These are phyloP conservation scores for Emydura subglobosa DNA, from an alignment of 2,113 vertebrate species.

Conservation along the genomic window DNA sequence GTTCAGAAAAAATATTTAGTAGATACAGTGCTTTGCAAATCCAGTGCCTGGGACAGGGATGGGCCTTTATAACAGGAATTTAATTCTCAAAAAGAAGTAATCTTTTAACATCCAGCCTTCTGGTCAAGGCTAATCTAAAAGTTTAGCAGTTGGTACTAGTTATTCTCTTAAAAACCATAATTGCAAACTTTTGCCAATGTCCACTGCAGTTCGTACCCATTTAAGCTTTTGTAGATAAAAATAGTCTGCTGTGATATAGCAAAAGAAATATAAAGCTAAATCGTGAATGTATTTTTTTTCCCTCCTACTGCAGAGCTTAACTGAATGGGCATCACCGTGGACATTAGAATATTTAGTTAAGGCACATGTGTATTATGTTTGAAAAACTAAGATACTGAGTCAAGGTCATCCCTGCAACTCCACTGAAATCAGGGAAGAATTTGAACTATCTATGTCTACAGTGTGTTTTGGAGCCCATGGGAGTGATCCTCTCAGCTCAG, in stretches of 20 bases:
- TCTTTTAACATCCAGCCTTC: background rate
- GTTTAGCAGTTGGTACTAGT: background rate
- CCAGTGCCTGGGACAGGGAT: background rate
- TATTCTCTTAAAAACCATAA: background rate
- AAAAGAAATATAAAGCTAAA: background rate
- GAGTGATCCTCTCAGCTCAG: background rate
- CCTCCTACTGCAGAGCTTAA: fast-evolving
- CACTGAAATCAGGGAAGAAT: background rate
- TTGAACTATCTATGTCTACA: fast-evolving
- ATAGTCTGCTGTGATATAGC: background rate
- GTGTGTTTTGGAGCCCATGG: background rate
- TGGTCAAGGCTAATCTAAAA: background rate
- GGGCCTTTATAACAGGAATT: background rate
- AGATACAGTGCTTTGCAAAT: background rate
- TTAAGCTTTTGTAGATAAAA: constrained; percentile 10
- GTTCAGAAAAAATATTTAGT: background rate
- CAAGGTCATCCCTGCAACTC: background rate
- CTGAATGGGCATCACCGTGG: background rate
- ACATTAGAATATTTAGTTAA: background rate
- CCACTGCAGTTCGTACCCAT: background rate
- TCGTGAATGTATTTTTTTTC: background rate
- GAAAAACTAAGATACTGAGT: background rate
- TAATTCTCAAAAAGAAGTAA: background rate
- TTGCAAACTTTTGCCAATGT: background rate
- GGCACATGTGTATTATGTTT: background rate